Conservation (phyloP, 1,140 invertebrate genomes). For the Rhagoletis zephyria region DNA sequence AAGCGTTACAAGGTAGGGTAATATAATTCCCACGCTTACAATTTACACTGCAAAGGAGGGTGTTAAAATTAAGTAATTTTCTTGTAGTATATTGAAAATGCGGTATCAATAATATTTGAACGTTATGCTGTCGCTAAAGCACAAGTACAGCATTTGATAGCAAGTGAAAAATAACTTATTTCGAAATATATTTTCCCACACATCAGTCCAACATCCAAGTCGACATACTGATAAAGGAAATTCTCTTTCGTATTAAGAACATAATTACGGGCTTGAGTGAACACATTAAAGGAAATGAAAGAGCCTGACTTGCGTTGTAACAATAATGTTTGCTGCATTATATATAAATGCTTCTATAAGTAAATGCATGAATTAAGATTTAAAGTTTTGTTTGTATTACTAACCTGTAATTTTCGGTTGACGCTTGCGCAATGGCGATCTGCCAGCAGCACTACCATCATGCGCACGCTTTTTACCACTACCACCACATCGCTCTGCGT, state of each 20-base stretch:
- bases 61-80: not conserved
- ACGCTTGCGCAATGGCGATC: constrained; percentile 63
- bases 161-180: no score
- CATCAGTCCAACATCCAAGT: not conserved
- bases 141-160: not conserved
- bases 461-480: constrained; percentile 30
- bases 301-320: no score
- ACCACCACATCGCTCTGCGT: constrained; percentile 5
- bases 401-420: constrained; percentile 73
- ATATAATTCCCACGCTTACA: constrained; percentile 24
- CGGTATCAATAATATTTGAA: constrained; percentile 21
- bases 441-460: constrained; percentile 49
- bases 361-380: no score
- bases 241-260: constrained; percentile 4
- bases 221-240: not conserved
- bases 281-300: not conserved
- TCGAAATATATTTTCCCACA: not conserved
- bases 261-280: constrained; percentile 9
- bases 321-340: no score
- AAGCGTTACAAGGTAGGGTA: constrained; percentile 45
- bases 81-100: constrained; percentile 7
- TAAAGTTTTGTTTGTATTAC: constrained; percentile 41
- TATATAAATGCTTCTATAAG: no score
- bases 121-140: not conserved
- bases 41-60: not conserved